Evolutionary conservation across 2,113 vertebrate genomes (phyloP).

Genomic region (Callopanchax toddi): DNA sequence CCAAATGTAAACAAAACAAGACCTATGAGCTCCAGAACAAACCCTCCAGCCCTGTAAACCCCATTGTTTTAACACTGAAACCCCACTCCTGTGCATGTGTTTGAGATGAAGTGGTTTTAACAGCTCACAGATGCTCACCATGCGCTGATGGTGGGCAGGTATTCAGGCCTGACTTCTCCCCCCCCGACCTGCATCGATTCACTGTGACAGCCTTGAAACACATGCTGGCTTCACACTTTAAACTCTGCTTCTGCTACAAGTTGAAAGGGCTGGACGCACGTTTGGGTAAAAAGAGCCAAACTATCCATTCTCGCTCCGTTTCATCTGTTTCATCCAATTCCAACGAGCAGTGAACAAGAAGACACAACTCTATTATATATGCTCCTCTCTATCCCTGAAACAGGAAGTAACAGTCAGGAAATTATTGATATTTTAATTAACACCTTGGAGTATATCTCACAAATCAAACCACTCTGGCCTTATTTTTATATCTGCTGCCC

Average conservation of each 20-base stretch:
- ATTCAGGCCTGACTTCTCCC: conserved; percentile 69
- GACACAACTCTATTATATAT: conserved; percentile 61
- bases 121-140: conserved; percentile 73
- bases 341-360: too few relatives aligned
- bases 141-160: conserved; percentile 73
- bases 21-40: too few relatives aligned
- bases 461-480: too few relatives aligned
- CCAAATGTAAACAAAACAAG: too few relatives aligned
- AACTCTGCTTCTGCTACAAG: conserved; percentile 54
- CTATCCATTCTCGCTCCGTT: conserved; percentile 11
- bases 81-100: too few relatives aligned
- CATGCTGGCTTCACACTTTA: conserved; percentile 66
- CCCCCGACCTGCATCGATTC: conserved; percentile 53
- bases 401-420: too few relatives aligned
- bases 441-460: too few relatives aligned
- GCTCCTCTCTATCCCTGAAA: background rate
- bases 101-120: conserved; percentile 76
- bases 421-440: too few relatives aligned
- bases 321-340: conserved; percentile 35
- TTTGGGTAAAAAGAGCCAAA: conserved; percentile 41
- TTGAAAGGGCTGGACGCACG: conserved; percentile 55
- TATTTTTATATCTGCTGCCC: too few relatives aligned
- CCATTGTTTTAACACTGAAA: too few relatives aligned
- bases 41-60: too few relatives aligned
- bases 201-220: conserved; percentile 82